phyloP scores from a whole-genome alignment of 1,140 invertebrate species.

The Brachionus paranguensis region DNA sequence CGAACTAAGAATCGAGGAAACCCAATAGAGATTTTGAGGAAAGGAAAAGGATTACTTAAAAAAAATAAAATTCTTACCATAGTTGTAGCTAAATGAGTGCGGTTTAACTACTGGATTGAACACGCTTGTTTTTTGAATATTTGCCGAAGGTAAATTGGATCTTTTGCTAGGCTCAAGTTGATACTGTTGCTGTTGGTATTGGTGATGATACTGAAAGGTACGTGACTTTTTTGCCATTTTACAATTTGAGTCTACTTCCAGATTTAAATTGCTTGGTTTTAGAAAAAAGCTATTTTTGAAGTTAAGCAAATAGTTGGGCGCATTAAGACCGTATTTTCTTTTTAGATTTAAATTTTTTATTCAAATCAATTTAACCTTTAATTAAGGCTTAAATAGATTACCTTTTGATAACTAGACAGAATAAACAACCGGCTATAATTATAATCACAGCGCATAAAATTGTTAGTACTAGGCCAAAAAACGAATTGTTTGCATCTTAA shows the following conservation, averaged over 20 bases:
- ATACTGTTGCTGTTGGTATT: constrained; percentile 16
- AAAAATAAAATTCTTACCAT: background rate
- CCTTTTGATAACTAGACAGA: constrained; percentile 37
- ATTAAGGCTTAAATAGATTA: background rate
- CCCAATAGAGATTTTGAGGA: background rate
- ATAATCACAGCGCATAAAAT: constrained; percentile 35
- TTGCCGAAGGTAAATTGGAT: background rate
- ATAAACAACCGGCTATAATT: constrained; percentile 16
- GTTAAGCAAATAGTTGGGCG: constrained; percentile 24
- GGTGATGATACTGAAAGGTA: background rate
- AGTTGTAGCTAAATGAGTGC: background rate
- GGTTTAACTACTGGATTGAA: background rate
- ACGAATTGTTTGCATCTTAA: constrained; percentile 6
- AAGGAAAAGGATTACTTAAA: background rate
- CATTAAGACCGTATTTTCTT: constrained; percentile 36
- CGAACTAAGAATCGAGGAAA: background rate
- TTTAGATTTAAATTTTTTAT: background rate
- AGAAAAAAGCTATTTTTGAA: constrained; percentile 37
- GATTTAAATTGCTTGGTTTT: constrained; percentile 7
- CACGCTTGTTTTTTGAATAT: background rate
- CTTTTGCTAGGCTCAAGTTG: constrained; percentile 5
- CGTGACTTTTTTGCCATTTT: constrained; percentile 22
- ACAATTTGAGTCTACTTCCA: background rate
- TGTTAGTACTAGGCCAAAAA: constrained; percentile 19
- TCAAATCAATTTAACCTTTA: background rate